Conservation (phyloP, 2,113 vertebrate species). For the Silurus glanis region DNA sequence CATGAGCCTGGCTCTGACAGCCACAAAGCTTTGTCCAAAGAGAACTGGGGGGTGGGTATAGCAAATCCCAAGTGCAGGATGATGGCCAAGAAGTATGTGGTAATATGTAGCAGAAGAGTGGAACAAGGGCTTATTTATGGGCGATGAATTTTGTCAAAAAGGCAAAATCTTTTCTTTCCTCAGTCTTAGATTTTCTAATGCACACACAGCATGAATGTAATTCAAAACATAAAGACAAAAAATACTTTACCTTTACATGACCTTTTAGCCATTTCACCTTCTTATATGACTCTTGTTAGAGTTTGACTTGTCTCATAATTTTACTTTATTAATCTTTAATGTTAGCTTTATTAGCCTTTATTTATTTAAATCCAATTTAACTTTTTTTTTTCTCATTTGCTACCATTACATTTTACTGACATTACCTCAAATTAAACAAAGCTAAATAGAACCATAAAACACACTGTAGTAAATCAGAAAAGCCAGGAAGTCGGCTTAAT, state of each 20-base stretch:
- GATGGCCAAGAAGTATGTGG: slow-evolving; percentile 18
- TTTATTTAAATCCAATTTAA: background rate
- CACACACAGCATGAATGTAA: background rate
- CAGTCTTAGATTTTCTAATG: background rate
- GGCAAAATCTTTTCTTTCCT: background rate
- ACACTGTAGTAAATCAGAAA: background rate
- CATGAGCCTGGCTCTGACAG: slow-evolving; percentile 39
- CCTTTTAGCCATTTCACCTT: background rate
- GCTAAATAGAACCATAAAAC: background rate
- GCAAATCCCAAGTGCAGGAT: background rate
- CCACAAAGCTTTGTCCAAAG: slow-evolving; percentile 58
- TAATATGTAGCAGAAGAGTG: slow-evolving; percentile 10
- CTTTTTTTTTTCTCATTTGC: background rate
- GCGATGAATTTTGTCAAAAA: slow-evolving; percentile 2
- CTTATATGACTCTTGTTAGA: background rate
- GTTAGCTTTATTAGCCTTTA: background rate
- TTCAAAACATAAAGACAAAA: background rate
- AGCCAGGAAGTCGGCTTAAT: background rate
- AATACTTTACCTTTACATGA: background rate
- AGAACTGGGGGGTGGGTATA: slow-evolving; percentile 10
- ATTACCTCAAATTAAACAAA: background rate
- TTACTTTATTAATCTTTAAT: background rate
- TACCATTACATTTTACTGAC: background rate
- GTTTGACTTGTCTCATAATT: background rate
- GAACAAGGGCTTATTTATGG: slow-evolving; percentile 33